Evolutionary conservation across 92 coral and sea anemone species (phyloP).

Genomic region (Porites cylindrica): DNA sequence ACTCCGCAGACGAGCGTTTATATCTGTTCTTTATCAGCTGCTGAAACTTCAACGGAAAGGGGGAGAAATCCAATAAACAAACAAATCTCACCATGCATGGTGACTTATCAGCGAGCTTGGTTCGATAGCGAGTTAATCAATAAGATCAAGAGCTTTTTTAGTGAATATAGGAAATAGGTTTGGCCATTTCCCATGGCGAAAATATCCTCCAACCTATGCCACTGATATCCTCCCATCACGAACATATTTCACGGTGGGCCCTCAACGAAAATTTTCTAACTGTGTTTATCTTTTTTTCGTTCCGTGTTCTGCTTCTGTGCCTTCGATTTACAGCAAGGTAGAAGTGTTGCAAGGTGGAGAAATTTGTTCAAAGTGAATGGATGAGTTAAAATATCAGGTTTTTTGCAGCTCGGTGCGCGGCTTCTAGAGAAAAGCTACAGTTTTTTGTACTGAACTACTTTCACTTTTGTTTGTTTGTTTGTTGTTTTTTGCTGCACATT

Average conservation of each 20-base stretch:
- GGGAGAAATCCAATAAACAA: slow-evolving; percentile 22
- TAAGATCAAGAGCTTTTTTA: slow-evolving; percentile 6
- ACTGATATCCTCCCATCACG: not conserved
- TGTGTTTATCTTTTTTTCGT: slow-evolving; percentile 29
- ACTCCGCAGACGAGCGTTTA: slow-evolving; percentile 21
- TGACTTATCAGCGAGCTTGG: slow-evolving; percentile 16
- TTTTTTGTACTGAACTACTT: too few species aligned
- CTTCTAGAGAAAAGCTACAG: too few species aligned
- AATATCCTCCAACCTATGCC: not conserved
- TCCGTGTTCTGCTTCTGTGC: not conserved
- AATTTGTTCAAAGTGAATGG: too few species aligned
- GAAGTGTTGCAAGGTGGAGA: too few species aligned
- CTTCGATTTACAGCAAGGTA: too few species aligned
- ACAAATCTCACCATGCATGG: slow-evolving; percentile 5
- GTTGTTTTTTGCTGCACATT: too few species aligned
- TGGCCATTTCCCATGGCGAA: slow-evolving; percentile 24
- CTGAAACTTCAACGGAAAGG: slow-evolving; percentile 35
- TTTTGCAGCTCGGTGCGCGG: too few species aligned
- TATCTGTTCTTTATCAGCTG: slow-evolving; percentile 48
- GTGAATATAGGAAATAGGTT: slow-evolving; percentile 29
- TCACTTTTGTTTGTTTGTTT: too few species aligned
- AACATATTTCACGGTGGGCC: slow-evolving; percentile 33
- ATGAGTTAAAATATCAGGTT: too few species aligned
- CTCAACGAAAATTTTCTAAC: slow-evolving; percentile 21
- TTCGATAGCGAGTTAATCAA: slow-evolving; percentile 32